phyloP scores from a whole-genome alignment of 2,888 invertebrate genomes.

The Crocallis elinguaria region DNA sequence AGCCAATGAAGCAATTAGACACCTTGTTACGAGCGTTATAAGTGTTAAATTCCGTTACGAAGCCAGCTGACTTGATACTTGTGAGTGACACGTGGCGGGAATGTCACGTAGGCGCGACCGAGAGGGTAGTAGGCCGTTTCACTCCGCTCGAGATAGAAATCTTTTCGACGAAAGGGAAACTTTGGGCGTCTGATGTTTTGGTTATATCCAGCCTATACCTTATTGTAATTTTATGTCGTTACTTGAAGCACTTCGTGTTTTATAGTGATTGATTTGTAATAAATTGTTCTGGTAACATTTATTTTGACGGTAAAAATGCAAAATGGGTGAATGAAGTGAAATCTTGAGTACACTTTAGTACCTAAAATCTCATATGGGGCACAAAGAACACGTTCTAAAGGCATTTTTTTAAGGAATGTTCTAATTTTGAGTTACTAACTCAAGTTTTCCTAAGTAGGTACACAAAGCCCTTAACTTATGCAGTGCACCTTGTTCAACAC shows the following conservation, averaged over 20 bases:
- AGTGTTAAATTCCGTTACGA: slow-evolving; percentile 66
- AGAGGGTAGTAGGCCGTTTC: slow-evolving; percentile 55
- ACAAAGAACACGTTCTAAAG: too few relatives aligned
- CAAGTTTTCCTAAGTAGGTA: too few relatives aligned
- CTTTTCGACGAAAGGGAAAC: slow-evolving; percentile 74
- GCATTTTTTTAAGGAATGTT: too few relatives aligned
- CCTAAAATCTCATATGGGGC: too few relatives aligned
- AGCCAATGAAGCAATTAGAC: slow-evolving; percentile 57
- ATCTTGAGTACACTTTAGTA: background rate
- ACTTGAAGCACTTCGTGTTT: slow-evolving; percentile 16
- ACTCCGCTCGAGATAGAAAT: slow-evolving; percentile 70
- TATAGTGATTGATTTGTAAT: background rate
- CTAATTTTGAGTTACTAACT: too few relatives aligned
- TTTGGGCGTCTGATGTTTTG: slow-evolving; percentile 65
- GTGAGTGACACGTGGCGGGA: slow-evolving; percentile 75
- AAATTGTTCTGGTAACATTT: background rate
- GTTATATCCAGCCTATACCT: too few relatives aligned
- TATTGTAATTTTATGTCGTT: slow-evolving; percentile 37
- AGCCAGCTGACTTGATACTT: slow-evolving; percentile 62
- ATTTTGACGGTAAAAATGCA: background rate
- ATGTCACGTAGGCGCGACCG: slow-evolving; percentile 60
- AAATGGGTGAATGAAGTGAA: background rate
- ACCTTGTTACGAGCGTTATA: slow-evolving; percentile 56
- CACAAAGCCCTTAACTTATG: too few relatives aligned
- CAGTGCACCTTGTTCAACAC: too few relatives aligned